Percentiles rank a stretch among this genome's conserved stretches.
Conservation (phyloP, 2,888 invertebrate species). For the Notocelia uddmanniana region DNA sequence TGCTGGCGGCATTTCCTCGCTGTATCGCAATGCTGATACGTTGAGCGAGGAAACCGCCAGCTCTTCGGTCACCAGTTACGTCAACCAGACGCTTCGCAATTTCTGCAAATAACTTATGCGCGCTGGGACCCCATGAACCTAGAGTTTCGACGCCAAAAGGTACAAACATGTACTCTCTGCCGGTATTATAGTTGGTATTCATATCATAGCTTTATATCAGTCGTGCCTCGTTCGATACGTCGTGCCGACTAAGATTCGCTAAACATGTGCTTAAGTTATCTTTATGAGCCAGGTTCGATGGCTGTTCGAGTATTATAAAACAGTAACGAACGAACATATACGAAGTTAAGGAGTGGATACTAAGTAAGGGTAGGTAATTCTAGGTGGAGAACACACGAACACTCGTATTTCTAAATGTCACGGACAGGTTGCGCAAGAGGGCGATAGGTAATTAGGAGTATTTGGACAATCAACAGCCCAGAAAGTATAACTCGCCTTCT, state of each 20-base stretch:
- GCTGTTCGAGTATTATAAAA: slow-evolving; percentile 19
- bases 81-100: no score
- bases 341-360: background rate
- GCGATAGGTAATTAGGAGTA: background rate
- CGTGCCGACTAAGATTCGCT: slow-evolving; percentile 19
- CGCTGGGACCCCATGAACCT: no score
- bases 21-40: no score
- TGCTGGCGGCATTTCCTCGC: no score
- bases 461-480: background rate
- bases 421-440: background rate
- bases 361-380: background rate
- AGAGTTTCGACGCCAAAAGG: no score
- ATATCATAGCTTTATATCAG: slow-evolving; percentile 39
- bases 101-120: no score
- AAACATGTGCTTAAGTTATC: slow-evolving; percentile 2
- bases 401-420: background rate
- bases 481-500: background rate
- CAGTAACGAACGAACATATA: background rate
- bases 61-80: no score
- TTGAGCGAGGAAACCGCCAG: no score
- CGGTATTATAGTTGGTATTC: no score
- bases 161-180: no score
- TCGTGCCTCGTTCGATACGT: slow-evolving; percentile 33
- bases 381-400: background rate
- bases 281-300: slow-evolving; percentile 7